Evolutionary conservation across 2,797 vertebrate species (phyloP).

Genomic region (Cossypha niveicapilla): DNA sequence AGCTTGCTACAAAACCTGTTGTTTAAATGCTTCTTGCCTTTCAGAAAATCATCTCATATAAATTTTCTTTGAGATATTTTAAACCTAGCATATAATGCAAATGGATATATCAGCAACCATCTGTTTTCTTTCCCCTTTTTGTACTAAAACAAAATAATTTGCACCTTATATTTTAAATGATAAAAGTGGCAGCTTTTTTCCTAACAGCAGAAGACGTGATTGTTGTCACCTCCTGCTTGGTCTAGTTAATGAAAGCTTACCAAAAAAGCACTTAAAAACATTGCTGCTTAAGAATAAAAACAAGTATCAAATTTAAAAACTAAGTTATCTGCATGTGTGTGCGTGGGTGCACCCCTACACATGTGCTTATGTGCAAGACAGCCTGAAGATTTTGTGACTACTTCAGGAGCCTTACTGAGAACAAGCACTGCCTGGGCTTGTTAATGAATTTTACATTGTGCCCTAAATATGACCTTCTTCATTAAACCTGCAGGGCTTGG

Average conservation of each 20-base stretch:
- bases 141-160: neutral
- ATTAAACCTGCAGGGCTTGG: neutral
- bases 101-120: neutral
- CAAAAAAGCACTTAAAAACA: conserved; percentile 34
- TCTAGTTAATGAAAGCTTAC: conserved; percentile 14
- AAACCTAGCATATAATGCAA: neutral
- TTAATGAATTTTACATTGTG: neutral
- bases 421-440: neutral
- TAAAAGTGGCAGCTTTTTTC: neutral
- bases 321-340: neutral
- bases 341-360: neutral
- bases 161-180: neutral
- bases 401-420: neutral
- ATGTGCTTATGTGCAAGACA: neutral
- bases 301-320: neutral
- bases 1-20: neutral
- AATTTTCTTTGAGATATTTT: conserved; percentile 5
- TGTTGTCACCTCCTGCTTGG: neutral
- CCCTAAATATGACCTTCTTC: neutral
- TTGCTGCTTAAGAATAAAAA: neutral
- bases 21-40: neutral
- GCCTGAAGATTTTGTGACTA: neutral
- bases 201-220: neutral
- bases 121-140: conserved; percentile 11
- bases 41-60: neutral